Evolutionary conservation across 2,888 invertebrate species (phyloP).

Genomic region (Drosophila seclusa): DNA sequence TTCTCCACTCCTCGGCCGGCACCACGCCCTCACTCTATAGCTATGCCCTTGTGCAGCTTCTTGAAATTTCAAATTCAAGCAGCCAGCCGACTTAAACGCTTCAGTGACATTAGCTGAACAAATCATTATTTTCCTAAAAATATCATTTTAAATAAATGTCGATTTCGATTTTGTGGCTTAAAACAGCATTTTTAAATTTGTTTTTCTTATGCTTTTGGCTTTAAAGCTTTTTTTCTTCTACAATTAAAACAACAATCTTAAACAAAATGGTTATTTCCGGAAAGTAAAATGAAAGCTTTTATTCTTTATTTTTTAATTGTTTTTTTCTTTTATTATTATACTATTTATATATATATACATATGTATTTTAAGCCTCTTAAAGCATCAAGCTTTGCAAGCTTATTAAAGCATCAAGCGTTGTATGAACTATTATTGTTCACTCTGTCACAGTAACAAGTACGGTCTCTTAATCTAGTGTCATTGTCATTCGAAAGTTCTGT

Average conservation of each 20-base stretch:
- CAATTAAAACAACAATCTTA: too few relatives aligned
- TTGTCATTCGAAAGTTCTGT: not conserved
- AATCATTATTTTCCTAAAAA: not conserved
- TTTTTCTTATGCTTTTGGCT: too few relatives aligned
- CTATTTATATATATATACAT: not conserved
- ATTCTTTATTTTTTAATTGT: too few relatives aligned
- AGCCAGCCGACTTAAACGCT: not conserved
- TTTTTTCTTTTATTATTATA: too few relatives aligned
- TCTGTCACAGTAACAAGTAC: not conserved
- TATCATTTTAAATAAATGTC: not conserved
- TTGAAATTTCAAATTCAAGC: slow-evolving; percentile 38
- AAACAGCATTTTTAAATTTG: too few relatives aligned
- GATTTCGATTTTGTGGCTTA: not conserved
- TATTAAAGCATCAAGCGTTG: not conserved
- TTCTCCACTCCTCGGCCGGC: not conserved
- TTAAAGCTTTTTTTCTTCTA: not conserved
- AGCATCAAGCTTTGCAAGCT: not conserved
- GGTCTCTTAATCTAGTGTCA: not conserved
- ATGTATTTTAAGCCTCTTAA: not conserved
- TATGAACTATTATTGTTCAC: not conserved
- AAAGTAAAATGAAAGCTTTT: too few relatives aligned
- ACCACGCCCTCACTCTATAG: not conserved
- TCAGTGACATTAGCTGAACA: slow-evolving; percentile 10
- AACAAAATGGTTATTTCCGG: too few relatives aligned
- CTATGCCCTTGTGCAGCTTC: slow-evolving; percentile 56